Evolutionary conservation across 2,797 vertebrate genomes (phyloP).

Genomic region (Brachyalestes nurse): DNA sequence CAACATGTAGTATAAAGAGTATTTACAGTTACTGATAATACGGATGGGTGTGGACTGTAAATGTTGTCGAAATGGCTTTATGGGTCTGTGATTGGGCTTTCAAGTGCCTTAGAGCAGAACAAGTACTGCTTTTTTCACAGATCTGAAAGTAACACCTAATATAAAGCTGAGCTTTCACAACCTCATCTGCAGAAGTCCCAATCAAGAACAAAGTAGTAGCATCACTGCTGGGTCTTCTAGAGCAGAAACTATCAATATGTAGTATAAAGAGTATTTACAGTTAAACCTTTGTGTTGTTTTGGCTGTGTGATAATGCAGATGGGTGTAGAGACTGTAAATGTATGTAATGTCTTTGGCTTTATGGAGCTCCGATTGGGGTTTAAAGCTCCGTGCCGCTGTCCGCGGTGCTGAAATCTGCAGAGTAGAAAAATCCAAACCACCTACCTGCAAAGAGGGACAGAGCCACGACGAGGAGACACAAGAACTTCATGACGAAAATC

Average conservation of each 20-base stretch:
- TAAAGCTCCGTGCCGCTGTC: conserved; percentile 65
- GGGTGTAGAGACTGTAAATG: not conserved
- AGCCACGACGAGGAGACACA: conserved; percentile 56
- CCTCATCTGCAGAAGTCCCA: not conserved
- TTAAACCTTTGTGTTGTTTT: too few species aligned
- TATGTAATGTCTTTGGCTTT: not conserved
- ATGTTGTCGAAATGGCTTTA: too few species aligned
- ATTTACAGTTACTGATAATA: too few species aligned
- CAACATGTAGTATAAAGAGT: not conserved
- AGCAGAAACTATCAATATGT: not conserved
- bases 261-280: not conserved
- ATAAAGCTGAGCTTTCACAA: not conserved
- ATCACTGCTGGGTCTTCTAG: not conserved
- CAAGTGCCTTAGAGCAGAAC: too few species aligned
- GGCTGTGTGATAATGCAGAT: too few species aligned
- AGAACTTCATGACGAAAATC: conserved; percentile 70
- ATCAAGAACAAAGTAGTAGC: not conserved
- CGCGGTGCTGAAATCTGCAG: conserved; percentile 73
- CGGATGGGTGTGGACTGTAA: too few species aligned
- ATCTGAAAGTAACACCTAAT: too few species aligned
- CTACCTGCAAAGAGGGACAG: conserved; percentile 71
- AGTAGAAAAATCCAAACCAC: conserved; percentile 39
- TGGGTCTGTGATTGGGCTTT: too few species aligned
- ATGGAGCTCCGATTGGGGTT: not conserved
- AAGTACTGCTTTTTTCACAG: too few species aligned